phyloP scores from a whole-genome alignment of 2,113 vertebrate species.

The Pandion haliaetus region DNA sequence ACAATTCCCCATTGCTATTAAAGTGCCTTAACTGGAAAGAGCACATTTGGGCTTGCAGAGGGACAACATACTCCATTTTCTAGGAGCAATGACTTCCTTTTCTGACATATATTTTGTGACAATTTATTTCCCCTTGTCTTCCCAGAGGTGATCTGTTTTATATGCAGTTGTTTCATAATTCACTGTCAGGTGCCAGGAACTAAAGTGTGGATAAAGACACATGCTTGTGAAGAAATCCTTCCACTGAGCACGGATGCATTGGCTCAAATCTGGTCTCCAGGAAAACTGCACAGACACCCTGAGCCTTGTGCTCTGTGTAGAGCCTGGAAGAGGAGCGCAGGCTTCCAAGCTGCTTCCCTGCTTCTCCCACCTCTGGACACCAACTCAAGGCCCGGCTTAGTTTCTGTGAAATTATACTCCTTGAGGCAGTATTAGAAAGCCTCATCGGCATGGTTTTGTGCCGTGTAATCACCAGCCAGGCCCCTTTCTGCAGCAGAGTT shows the following conservation, averaged over 20 bases:
- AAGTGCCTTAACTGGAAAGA: conserved; percentile 17
- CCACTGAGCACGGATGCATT: accelerated
- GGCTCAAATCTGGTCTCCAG: neutral
- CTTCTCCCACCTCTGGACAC: neutral
- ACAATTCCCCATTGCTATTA: conserved; percentile 60
- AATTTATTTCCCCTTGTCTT: neutral
- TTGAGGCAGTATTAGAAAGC: neutral
- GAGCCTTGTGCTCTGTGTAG: neutral
- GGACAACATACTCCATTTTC: conserved; percentile 2
- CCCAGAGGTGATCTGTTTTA: neutral
- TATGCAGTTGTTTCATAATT: neutral
- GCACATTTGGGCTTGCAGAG: neutral
- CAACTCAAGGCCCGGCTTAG: neutral
- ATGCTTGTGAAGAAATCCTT: neutral
- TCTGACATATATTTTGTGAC: neutral
- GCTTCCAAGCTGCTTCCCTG: neutral
- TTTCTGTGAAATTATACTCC: neutral
- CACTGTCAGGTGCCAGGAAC: neutral
- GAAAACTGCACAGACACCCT: neutral
- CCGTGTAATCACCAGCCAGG: neutral
- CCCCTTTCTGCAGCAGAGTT: neutral
- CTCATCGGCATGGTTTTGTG: neutral
- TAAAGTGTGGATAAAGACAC: neutral
- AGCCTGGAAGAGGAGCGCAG: neutral
- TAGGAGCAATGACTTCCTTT: neutral